Percentiles rank a stretch among this genome's conserved stretches.
These are phyloP conservation scores for Melopsittacus undulatus DNA, from an alignment of 2,797 vertebrate species.

Conservation along the genomic window DNA sequence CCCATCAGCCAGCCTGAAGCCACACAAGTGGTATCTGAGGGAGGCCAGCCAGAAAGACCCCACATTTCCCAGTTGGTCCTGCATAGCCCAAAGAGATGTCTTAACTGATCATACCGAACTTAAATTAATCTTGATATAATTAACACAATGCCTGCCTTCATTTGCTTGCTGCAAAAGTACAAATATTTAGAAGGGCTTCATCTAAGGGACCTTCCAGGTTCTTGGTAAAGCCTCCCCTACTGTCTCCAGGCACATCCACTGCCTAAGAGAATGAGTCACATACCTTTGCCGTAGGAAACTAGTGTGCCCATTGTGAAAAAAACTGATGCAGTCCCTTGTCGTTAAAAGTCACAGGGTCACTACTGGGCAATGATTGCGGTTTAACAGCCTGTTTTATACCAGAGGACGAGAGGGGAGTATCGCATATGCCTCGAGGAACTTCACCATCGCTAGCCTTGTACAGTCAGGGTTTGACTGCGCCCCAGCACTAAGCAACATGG, in stretches of 20 bases:
- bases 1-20: background rate
- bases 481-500: background rate
- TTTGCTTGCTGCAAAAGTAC: background rate
- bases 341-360: background rate
- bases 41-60: background rate
- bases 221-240: background rate
- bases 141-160: background rate
- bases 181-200: background rate
- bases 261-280: accelerated
- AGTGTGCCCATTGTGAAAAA: accelerated
- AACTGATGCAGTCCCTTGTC: background rate
- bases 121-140: background rate
- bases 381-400: background rate
- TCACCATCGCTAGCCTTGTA: background rate
- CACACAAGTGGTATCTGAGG: accelerated
- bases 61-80: background rate
- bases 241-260: background rate
- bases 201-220: background rate
- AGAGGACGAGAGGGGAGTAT: background rate
- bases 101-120: background rate
- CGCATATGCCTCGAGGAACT: background rate
- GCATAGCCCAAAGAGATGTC: background rate
- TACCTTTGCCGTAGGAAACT: background rate
- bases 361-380: background rate
- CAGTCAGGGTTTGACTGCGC: background rate